phyloP scores from a whole-genome alignment of 2,113 vertebrate genomes.

The Pogonocichla stellata region DNA sequence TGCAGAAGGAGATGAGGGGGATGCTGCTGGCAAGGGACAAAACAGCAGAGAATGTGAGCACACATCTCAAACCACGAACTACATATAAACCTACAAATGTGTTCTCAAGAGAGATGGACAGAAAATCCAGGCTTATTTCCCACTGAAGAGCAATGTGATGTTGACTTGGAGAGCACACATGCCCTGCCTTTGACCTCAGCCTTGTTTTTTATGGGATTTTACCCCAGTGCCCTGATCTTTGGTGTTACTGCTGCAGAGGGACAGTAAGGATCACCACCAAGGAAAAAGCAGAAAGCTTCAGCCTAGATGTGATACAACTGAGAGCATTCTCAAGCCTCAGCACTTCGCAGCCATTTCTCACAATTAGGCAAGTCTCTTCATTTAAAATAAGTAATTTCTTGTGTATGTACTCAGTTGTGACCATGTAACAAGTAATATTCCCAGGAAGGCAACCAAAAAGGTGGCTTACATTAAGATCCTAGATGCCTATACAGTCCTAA shows the following conservation, averaged over 20 bases:
- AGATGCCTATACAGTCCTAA: not conserved
- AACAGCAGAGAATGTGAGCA: accelerated
- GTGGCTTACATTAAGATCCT: not conserved
- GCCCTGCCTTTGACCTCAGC: not conserved
- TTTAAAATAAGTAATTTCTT: not conserved
- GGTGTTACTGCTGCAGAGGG: not conserved
- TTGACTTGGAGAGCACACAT: not conserved
- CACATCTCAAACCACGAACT: not conserved
- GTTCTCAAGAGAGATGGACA: not conserved
- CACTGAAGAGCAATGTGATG: accelerated
- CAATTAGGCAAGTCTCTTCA: not conserved
- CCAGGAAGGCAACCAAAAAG: not conserved
- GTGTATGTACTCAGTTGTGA: not conserved
- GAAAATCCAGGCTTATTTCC: not conserved
- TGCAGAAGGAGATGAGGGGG: not conserved
- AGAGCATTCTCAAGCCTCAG: not conserved
- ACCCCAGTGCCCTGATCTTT: not conserved
- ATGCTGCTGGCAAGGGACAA: not conserved
- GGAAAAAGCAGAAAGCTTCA: not conserved
- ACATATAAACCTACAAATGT: not conserved
- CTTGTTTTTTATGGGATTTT: not conserved
- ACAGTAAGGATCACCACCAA: not conserved
- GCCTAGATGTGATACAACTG: not conserved
- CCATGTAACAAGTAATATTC: not conserved
- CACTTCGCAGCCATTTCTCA: not conserved